Evolutionary conservation across 1,140 invertebrate species (phyloP).

Genomic region (Mercenaria mercenaria): DNA sequence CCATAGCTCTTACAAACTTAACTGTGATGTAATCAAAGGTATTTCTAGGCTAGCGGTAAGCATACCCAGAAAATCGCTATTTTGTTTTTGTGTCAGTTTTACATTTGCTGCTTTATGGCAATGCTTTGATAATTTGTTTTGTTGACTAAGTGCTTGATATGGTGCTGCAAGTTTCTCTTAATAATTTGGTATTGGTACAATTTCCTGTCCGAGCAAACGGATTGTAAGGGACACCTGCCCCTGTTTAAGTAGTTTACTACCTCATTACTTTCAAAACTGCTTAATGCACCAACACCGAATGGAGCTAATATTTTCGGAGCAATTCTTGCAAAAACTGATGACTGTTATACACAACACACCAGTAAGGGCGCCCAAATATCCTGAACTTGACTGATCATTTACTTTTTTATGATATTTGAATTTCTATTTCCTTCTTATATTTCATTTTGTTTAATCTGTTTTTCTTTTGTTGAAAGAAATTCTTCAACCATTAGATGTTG

Average conservation of each 20-base stretch:
- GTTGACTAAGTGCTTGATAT: background rate
- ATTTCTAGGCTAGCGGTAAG: too few species aligned
- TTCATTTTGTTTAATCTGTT: background rate
- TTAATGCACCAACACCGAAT: too few species aligned
- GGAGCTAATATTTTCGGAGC: background rate
- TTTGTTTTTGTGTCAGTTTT: background rate
- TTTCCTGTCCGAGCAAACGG: background rate
- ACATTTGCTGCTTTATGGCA: background rate
- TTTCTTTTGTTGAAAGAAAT: too few species aligned
- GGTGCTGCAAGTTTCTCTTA: background rate
- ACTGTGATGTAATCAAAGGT: background rate
- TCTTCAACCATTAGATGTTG: too few species aligned
- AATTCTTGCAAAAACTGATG: background rate
- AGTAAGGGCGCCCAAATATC: background rate
- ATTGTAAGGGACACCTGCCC: too few species aligned
- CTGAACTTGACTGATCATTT: background rate
- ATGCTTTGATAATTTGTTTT: background rate
- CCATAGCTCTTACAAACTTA: too few species aligned
- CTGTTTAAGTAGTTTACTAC: background rate
- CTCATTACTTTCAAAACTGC: background rate
- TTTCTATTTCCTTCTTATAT: too few species aligned
- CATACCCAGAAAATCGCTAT: background rate
- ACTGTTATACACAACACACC: background rate
- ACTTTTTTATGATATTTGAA: too few species aligned
- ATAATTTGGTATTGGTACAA: background rate